phyloP scores from a whole-genome alignment of 2,888 invertebrate genomes.

The Tetheella fluctuosa region DNA sequence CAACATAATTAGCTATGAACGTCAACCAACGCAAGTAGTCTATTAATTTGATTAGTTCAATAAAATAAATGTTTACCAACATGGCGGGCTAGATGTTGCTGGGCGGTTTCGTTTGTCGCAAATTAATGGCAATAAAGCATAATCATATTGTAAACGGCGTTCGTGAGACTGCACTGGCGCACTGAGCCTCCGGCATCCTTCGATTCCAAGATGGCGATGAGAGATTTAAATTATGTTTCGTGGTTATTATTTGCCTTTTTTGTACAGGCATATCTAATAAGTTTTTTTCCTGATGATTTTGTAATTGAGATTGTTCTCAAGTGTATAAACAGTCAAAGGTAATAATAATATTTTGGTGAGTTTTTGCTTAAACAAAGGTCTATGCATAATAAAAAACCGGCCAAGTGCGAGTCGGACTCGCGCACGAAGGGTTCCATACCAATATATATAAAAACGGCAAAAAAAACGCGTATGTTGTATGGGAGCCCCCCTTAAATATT shows the following conservation, averaged over 20 bases:
- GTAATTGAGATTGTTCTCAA: constrained; percentile 13
- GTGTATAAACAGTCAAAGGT: constrained; percentile 15
- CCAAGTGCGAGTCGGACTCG: no score
- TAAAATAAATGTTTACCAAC: constrained; percentile 61
- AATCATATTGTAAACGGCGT: constrained; percentile 75
- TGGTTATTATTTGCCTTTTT: constrained; percentile 18
- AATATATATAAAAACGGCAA: no score
- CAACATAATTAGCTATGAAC: not conserved
- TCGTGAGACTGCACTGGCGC: constrained; percentile 52
- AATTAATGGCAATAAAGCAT: constrained; percentile 81
- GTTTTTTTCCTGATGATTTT: constrained; percentile 19
- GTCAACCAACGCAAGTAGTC: constrained; percentile 17
- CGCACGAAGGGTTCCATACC: no score
- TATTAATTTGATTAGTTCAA: constrained; percentile 50
- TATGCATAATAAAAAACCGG: no score
- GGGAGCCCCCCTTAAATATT: no score
- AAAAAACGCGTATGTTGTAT: no score
- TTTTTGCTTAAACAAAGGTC: no score
- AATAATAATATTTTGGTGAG: no score
- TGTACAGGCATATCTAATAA: not conserved
- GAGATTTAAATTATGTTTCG: constrained; percentile 53
- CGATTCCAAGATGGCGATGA: constrained; percentile 60
- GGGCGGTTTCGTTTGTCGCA: constrained; percentile 79
- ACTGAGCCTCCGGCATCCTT: constrained; percentile 61
- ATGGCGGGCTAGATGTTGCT: constrained; percentile 62